Conservation (phyloP, 1,140 invertebrate species). For the Bombus affinis region DNA sequence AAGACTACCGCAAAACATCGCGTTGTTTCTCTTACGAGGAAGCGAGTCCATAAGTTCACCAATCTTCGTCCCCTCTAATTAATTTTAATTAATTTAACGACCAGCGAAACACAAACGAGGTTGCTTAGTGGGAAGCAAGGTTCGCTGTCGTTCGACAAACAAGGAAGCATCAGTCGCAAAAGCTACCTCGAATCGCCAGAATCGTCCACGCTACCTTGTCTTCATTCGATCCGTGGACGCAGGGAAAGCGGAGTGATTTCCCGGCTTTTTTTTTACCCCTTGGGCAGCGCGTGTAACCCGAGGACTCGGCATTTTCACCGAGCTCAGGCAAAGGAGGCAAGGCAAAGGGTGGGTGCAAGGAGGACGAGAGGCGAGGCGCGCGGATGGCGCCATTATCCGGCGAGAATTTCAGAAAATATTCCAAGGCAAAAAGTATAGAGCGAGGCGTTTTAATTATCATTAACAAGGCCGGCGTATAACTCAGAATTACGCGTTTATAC, state of each 20-base stretch:
- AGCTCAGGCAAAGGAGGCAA: slow-evolving; percentile 33
- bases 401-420: slow-evolving; percentile 76
- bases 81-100: neutral
- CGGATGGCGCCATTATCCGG: slow-evolving; percentile 69
- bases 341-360: slow-evolving; percentile 22
- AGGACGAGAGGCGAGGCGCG: slow-evolving; percentile 16
- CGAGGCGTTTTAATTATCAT: slow-evolving; percentile 82
- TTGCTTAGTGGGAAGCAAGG: neutral
- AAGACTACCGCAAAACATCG: neutral
- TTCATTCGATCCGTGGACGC: neutral
- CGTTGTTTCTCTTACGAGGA: no score
- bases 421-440: slow-evolving; percentile 76
- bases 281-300: slow-evolving; percentile 9
- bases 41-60: no score
- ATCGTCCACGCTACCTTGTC: neutral
- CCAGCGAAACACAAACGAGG: neutral
- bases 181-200: neutral
- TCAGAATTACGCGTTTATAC: slow-evolving; percentile 81
- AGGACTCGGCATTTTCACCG: slow-evolving; percentile 34
- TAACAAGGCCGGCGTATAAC: slow-evolving; percentile 80
- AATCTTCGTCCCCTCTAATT: neutral
- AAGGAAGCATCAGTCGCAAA: no score
- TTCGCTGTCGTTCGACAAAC: neutral
- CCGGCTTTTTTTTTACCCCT: neutral
- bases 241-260: neutral